Conservation (phyloP, 2,797 vertebrate genomes). For the Zalophus californianus region DNA sequence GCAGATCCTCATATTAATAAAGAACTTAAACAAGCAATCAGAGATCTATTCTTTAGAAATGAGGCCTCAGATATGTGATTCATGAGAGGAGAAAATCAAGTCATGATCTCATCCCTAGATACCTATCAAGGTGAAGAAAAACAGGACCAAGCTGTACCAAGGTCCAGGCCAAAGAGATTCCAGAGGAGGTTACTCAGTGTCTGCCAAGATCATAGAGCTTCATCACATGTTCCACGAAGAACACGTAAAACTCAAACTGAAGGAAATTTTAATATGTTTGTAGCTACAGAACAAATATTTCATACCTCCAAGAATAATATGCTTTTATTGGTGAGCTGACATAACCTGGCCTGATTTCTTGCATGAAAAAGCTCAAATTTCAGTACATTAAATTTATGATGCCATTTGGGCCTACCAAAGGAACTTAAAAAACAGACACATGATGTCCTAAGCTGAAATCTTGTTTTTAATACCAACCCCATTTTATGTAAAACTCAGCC, state of each 20-base stretch:
- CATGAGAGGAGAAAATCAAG: conserved; percentile 4
- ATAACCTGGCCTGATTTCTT: conserved; percentile 48
- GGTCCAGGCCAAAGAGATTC: not conserved
- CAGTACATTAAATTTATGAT: conserved; percentile 74
- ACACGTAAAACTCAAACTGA: conserved; percentile 52
- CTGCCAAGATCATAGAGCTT: not conserved
- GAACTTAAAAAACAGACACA: conserved; percentile 60
- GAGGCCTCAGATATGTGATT: not conserved
- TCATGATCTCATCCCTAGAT: not conserved
- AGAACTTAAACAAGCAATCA: not conserved
- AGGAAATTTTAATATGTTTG: conserved; percentile 62
- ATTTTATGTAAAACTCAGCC: conserved; percentile 53
- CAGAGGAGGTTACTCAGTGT: not conserved
- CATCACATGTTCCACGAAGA: not conserved
- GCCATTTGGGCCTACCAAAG: conserved; percentile 35
- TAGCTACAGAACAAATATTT: conserved; percentile 60
- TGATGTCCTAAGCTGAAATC: conserved; percentile 56
- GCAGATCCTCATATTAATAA: not conserved
- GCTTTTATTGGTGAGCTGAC: conserved; percentile 41
- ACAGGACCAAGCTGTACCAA: conserved; percentile 23
- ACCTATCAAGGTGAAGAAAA: conserved; percentile 61
- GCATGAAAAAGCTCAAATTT: conserved; percentile 65
- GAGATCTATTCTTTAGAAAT: not conserved
- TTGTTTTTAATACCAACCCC: conserved; percentile 31
- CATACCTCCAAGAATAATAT: conserved; percentile 69